phyloP scores from a whole-genome alignment of 2,888 invertebrate genomes.

The Boloria euphrosyne region DNA sequence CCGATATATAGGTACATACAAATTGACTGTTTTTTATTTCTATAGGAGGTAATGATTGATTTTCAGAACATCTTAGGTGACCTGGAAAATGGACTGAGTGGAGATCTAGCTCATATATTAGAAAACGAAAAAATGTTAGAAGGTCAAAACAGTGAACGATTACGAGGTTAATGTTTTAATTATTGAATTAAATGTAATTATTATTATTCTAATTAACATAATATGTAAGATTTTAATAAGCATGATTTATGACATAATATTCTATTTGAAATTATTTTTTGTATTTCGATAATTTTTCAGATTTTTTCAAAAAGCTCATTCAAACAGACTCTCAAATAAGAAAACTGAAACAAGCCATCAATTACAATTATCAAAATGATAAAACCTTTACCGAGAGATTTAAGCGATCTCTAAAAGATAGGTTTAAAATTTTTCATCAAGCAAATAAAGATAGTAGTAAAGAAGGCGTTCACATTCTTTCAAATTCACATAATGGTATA shows the following conservation, averaged over 20 bases:
- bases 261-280: no score
- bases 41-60: no score
- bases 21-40: no score
- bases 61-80: slow-evolving; percentile 22
- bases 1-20: no score
- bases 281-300: slow-evolving; percentile 45
- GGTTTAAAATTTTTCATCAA: slow-evolving; percentile 1
- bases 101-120: slow-evolving; percentile 49
- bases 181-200: neutral
- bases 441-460: slow-evolving; percentile 5
- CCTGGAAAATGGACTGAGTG: slow-evolving; percentile 33
- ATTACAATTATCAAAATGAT: slow-evolving; percentile 30
- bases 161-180: slow-evolving; percentile 49
- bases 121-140: slow-evolving; percentile 51
- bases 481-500: slow-evolving; percentile 23
- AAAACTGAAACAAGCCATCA: slow-evolving; percentile 52
- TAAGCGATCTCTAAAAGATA: slow-evolving; percentile 49
- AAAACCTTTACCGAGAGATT: slow-evolving; percentile 46
- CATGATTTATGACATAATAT: no score
- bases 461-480: slow-evolving; percentile 2
- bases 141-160: slow-evolving; percentile 49
- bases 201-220: neutral
- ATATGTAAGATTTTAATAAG: no score
- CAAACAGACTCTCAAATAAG: slow-evolving; percentile 65
- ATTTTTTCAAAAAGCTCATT: slow-evolving; percentile 66